Percentiles rank a stretch among this genome's conserved stretches.
phyloP scores from a whole-genome alignment of 2,113 vertebrate genomes.

The Gambusia affinis region DNA sequence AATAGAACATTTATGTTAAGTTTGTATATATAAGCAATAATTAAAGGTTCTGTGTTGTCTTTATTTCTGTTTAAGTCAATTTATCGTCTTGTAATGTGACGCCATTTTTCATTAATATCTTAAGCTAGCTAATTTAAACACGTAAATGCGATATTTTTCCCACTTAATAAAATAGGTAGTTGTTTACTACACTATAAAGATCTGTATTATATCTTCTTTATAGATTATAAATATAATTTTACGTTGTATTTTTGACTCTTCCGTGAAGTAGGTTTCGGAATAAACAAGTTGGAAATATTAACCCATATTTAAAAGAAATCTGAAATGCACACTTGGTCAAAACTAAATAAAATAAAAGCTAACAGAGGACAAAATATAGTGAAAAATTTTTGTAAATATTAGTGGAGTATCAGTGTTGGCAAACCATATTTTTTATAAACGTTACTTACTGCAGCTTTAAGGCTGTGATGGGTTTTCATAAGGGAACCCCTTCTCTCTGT shows the following conservation, averaged over 20 bases:
- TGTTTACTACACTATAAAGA: neutral
- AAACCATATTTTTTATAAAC: too few relatives aligned
- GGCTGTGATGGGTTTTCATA: neutral
- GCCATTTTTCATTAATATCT: neutral
- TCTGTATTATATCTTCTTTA: neutral
- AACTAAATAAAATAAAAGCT: too few relatives aligned
- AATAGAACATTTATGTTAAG: neutral
- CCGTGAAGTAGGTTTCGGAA: too few relatives aligned
- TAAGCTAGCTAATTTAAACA: neutral
- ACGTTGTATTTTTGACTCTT: too few relatives aligned
- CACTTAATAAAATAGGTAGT: neutral
- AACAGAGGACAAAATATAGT: too few relatives aligned
- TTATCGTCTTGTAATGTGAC: neutral
- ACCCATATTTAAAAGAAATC: too few relatives aligned
- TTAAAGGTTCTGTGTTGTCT: neutral
- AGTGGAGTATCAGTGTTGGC: too few relatives aligned
- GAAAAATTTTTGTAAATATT: too few relatives aligned
- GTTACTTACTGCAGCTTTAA: neutral
- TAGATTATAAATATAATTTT: too few relatives aligned
- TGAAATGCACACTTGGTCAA: too few relatives aligned
- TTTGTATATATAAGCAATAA: too few relatives aligned
- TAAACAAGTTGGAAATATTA: too few relatives aligned
- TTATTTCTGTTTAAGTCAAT: accelerated
- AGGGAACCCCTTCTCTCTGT: neutral
- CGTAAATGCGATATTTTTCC: neutral